These are phyloP conservation scores for Zenarchopterus dispar DNA, from an alignment of 2,797 vertebrate species.

Conservation along the genomic window DNA sequence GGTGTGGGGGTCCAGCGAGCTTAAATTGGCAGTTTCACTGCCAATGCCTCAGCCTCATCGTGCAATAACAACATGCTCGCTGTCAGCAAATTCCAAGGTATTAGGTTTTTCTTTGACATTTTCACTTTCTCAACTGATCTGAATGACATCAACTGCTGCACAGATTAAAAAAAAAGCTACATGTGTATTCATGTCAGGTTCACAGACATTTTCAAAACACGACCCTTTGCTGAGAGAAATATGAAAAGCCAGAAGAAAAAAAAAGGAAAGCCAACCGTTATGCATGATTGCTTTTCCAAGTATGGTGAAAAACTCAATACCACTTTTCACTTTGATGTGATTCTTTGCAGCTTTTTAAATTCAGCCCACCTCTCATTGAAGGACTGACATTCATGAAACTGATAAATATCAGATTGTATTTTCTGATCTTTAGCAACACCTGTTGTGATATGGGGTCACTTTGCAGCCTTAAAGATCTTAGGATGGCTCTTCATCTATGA, in stretches of 20 bases:
- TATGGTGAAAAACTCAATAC: too few species aligned
- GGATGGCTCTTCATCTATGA: too few species aligned
- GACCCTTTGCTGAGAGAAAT: neutral
- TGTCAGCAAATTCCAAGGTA: neutral
- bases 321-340: too few species aligned
- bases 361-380: too few species aligned
- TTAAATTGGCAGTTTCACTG: neutral
- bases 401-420: too few species aligned
- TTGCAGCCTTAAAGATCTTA: too few species aligned
- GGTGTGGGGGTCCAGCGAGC: neutral
- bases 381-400: too few species aligned
- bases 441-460: too few species aligned
- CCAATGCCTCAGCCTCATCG: neutral
- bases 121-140: slow-evolving; percentile 10
- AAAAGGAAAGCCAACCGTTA: too few species aligned
- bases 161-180: slow-evolving; percentile 13
- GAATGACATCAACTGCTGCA: neutral
- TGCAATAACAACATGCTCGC: neutral
- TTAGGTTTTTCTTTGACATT: slow-evolving; percentile 15
- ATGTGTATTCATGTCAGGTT: neutral
- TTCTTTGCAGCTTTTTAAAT: too few species aligned
- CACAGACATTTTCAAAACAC: neutral
- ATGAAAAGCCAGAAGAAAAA: neutral
- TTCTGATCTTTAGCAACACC: too few species aligned
- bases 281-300: too few species aligned